phyloP scores from a whole-genome alignment of 2,888 invertebrate species.

The Cerastis rubricosa region DNA sequence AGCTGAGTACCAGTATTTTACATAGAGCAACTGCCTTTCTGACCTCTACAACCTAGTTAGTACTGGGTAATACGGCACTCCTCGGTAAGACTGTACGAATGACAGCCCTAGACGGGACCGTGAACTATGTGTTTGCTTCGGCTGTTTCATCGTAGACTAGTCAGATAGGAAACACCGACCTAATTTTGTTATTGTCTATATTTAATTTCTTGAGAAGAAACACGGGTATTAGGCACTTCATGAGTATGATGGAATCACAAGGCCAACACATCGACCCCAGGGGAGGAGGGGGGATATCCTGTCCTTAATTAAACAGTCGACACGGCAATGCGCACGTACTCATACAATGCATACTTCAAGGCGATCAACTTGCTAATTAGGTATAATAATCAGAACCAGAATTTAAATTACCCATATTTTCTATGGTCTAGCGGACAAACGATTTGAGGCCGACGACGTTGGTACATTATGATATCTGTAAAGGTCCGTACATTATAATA shows the following conservation, averaged over 20 bases:
- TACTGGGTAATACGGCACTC: neutral
- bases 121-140: too few species aligned
- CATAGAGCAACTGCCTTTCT: neutral
- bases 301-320: neutral
- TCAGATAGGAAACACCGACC: too few species aligned
- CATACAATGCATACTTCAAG: slow-evolving; percentile 20
- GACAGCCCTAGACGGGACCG: too few species aligned
- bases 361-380: slow-evolving; percentile 10
- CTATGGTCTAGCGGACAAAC: slow-evolving; percentile 4
- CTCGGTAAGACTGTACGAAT: neutral
- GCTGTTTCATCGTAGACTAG: too few species aligned
- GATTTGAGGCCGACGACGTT: neutral
- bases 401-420: slow-evolving; percentile 16
- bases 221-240: neutral
- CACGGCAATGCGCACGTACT: neutral
- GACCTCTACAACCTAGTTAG: neutral
- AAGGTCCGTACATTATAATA: neutral
- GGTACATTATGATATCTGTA: neutral
- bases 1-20: neutral
- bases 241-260: neutral
- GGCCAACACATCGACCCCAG: neutral
- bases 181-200: too few species aligned
- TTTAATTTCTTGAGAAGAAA: too few species aligned
- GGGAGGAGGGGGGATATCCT: neutral
- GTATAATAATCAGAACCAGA: slow-evolving; percentile 24